phyloP scores from a whole-genome alignment of 2,113 vertebrate species.

The Brachypteracias leptosomus region DNA sequence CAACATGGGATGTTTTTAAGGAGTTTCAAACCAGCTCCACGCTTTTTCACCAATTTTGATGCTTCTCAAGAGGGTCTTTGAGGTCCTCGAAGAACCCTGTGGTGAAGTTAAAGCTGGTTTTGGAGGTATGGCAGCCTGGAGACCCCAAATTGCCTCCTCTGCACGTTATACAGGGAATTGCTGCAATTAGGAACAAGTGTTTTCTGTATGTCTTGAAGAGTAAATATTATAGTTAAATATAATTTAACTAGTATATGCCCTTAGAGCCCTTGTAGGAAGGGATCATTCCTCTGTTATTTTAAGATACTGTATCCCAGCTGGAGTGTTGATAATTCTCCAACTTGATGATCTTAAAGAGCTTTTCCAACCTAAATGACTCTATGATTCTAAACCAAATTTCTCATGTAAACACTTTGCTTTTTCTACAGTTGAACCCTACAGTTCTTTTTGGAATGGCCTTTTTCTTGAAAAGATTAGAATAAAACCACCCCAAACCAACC shows the following conservation, averaged over 20 bases:
- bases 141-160: neutral
- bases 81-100: neutral
- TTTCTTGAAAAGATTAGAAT: neutral
- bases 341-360: neutral
- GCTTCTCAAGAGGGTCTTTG: neutral
- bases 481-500: neutral
- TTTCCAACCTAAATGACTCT: neutral
- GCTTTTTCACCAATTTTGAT: neutral
- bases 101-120: neutral
- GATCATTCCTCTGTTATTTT: neutral
- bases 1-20: neutral
- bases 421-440: neutral
- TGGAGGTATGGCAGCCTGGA: neutral
- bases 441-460: neutral
- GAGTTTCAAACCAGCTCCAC: neutral
- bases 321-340: neutral
- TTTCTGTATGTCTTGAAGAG: neutral
- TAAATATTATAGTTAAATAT: neutral
- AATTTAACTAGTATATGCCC: neutral
- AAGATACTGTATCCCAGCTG: neutral
- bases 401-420: neutral
- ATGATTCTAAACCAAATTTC: neutral
- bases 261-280: neutral
- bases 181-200: neutral
- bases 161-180: accelerated